These are phyloP conservation scores for Antennarius striatus DNA, from an alignment of 2,113 vertebrate genomes.

Conservation along the genomic window DNA sequence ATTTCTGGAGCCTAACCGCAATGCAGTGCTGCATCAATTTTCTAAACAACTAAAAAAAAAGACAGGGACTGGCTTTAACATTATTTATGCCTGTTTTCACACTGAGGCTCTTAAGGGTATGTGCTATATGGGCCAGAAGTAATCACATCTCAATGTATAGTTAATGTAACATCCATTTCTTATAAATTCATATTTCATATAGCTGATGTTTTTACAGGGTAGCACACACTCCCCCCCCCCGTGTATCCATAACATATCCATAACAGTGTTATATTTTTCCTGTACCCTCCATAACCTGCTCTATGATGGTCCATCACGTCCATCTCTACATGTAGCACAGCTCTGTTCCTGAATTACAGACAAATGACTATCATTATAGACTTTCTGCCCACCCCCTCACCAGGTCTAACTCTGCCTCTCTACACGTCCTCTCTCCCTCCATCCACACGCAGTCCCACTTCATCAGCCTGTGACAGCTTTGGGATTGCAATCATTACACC, in stretches of 20 bases:
- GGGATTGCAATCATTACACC: constrained; percentile 63
- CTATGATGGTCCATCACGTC: constrained; percentile 17
- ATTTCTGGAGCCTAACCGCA: too few relatives aligned
- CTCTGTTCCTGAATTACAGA: constrained; percentile 17
- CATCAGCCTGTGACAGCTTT: constrained; percentile 30
- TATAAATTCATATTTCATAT: constrained; percentile 22
- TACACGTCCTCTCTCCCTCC: constrained; percentile 15
- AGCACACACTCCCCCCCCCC: too few relatives aligned
- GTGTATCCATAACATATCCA: background rate
- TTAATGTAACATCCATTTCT: constrained; percentile 40
- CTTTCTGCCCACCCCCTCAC: constrained; percentile 14
- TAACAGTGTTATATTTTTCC: background rate
- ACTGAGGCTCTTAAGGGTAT: background rate
- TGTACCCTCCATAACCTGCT: background rate
- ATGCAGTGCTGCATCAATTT: too few relatives aligned
- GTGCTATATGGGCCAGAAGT: constrained; percentile 26
- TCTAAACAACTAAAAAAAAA: too few relatives aligned
- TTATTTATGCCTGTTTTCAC: too few relatives aligned
- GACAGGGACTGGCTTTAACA: too few relatives aligned
- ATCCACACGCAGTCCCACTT: constrained; percentile 53
- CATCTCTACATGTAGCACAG: constrained; percentile 4
- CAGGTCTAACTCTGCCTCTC: constrained; percentile 24
- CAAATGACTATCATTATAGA: constrained; percentile 26
- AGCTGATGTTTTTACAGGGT: constrained; percentile 1
- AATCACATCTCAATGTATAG: constrained; percentile 33